A percentile compares a stretch with the other conserved stretches of the same genome.
Conservation (phyloP, 1,140 invertebrate species). For the Drosophila chauvacae region DNA sequence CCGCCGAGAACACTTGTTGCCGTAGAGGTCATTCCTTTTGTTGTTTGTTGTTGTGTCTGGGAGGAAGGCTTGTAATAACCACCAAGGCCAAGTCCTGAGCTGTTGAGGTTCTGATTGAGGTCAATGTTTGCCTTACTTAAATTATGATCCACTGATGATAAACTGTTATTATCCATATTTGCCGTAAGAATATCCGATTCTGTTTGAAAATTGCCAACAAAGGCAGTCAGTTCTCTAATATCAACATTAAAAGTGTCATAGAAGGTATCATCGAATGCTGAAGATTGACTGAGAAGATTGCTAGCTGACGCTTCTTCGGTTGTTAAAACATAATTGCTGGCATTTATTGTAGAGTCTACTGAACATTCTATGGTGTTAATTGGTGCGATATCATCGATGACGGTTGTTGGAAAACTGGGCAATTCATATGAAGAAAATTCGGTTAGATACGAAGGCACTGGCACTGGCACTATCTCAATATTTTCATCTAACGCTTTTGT, state of each 20-base stretch:
- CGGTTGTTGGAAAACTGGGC: not conserved
- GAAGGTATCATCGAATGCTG: conserved; percentile 74
- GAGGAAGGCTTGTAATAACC: conserved; percentile 48
- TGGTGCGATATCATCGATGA: not conserved
- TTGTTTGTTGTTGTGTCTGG: conserved; percentile 34
- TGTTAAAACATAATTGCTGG: not conserved
- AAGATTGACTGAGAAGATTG: not conserved
- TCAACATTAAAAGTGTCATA: conserved; percentile 81
- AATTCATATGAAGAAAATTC: conserved; percentile 4
- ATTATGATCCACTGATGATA: not conserved
- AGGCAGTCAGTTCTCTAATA: conserved; percentile 58
- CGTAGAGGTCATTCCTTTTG: conserved; percentile 40
- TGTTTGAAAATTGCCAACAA: conserved; percentile 35
- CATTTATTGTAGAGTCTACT: conserved; percentile 9
- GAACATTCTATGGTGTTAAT: conserved; percentile 25
- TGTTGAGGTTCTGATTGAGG: conserved; percentile 18
- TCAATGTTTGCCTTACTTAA: conserved; percentile 14
- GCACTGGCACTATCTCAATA: not conserved
- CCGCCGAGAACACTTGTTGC: conserved; percentile 67
- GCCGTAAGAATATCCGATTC: conserved; percentile 7
- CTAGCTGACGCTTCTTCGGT: not conserved
- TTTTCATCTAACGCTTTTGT: conserved; percentile 2
- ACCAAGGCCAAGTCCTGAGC: conserved; percentile 9
- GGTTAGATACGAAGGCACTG: conserved; percentile 8
- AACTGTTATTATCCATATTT: conserved; percentile 3